A percentile compares a stretch with the other conserved stretches of the same genome.
Conservation (phyloP, 2,113 vertebrate species). For the Machaerirhynchus nigripectus region DNA sequence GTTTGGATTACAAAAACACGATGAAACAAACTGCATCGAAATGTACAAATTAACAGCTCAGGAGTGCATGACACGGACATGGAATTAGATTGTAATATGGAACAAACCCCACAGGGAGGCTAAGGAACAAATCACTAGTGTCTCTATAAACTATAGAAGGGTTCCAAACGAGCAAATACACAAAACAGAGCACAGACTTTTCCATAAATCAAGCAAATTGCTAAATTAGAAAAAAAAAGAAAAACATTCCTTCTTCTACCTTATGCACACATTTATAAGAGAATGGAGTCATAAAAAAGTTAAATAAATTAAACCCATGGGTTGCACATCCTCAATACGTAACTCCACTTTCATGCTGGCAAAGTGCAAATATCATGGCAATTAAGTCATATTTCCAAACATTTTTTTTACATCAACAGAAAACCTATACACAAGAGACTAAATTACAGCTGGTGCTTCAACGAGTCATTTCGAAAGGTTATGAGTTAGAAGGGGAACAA, state of each 20-base stretch:
- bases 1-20: conserved; percentile 81
- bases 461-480: conserved; percentile 45
- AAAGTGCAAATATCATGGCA: conserved; percentile 53
- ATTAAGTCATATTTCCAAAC: conserved; percentile 62
- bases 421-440: conserved; percentile 43
- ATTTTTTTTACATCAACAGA: conserved; percentile 32
- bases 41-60: conserved; percentile 79
- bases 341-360: conserved; percentile 32
- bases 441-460: conserved; percentile 61
- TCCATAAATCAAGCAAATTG: conserved; percentile 70
- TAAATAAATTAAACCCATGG: conserved; percentile 54
- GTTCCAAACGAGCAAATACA: conserved; percentile 73
- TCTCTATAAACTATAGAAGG: conserved; percentile 68
- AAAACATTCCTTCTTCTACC: not conserved
- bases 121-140: conserved; percentile 70
- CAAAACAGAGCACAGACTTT: conserved; percentile 52
- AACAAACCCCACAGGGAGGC: conserved; percentile 71
- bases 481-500: conserved; percentile 57
- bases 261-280: conserved; percentile 26
- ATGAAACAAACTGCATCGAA: conserved; percentile 80
- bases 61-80: conserved; percentile 66
- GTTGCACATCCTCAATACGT: conserved; percentile 8
- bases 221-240: conserved; percentile 33
- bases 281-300: conserved; percentile 8
- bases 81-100: conserved; percentile 76